Conservation (phyloP, 2,113 vertebrate genomes). For the Carettochelys insculpta region DNA sequence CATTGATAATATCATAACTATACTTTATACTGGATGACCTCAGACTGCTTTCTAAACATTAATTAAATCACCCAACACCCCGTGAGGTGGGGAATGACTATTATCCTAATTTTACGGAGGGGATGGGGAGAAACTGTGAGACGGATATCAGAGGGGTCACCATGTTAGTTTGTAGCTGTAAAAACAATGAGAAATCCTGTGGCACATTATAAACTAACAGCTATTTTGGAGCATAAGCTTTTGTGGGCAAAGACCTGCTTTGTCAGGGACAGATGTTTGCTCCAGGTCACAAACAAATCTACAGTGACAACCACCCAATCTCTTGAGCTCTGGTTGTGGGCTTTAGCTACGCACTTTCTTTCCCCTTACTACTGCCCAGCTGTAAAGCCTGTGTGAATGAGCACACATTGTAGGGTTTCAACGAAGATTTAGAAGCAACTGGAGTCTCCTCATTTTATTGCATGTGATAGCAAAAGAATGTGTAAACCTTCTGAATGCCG, state of each 20-base stretch:
- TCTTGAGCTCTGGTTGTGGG: neutral
- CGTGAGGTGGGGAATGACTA: neutral
- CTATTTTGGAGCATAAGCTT: no score
- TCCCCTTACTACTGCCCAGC: neutral
- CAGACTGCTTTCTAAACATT: neutral
- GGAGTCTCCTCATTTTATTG: neutral
- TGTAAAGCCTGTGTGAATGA: neutral
- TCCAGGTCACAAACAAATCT: neutral
- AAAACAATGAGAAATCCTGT: no score
- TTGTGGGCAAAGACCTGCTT: no score
- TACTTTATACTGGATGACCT: neutral
- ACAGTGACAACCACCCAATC: neutral
- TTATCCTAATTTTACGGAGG: neutral
- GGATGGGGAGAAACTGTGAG: neutral
- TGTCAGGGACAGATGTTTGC: neutral
- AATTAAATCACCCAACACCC: neutral
- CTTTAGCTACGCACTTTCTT: neutral
- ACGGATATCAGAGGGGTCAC: no score
- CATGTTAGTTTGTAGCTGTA: no score
- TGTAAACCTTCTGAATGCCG: neutral
- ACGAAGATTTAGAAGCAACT: neutral
- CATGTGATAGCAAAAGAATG: neutral
- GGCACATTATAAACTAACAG: no score
- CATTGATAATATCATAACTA: neutral
- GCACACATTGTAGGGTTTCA: conserved; percentile 15